phyloP scores from a whole-genome alignment of 2,888 invertebrate species.

The Drosophila anomalata region DNA sequence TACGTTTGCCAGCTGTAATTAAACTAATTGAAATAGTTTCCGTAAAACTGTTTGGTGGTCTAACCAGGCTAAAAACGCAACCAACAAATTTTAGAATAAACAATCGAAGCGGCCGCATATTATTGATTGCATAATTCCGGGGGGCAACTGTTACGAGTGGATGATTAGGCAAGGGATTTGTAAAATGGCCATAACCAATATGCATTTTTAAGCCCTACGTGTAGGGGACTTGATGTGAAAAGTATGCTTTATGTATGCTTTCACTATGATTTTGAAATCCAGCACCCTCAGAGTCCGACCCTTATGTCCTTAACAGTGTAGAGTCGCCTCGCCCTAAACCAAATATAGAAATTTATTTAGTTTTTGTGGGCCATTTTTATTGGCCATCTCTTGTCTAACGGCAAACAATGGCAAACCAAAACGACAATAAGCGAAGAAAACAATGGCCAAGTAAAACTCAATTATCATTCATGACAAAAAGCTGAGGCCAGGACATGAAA shows the following conservation, averaged over 20 bases:
- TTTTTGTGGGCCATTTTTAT: neutral
- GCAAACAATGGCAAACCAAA: slow-evolving; percentile 54
- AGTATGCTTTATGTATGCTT: too few species aligned
- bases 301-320: neutral
- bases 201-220: too few species aligned
- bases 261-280: neutral
- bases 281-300: neutral
- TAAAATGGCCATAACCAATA: neutral
- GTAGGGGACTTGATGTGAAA: neutral
- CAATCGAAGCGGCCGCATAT: slow-evolving; percentile 22
- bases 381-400: slow-evolving; percentile 1
- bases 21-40: slow-evolving; percentile 71
- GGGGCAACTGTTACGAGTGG: slow-evolving; percentile 2
- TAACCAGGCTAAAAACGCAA: slow-evolving; percentile 54
- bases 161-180: slow-evolving; percentile 12
- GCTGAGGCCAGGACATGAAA: slow-evolving; percentile 57
- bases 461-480: slow-evolving; percentile 69
- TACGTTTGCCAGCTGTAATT: slow-evolving; percentile 64
- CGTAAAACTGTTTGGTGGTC: slow-evolving; percentile 56
- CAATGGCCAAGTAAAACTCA: slow-evolving; percentile 55
- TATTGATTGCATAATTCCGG: slow-evolving; percentile 32
- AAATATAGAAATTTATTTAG: neutral
- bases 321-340: neutral
- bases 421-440: slow-evolving; percentile 17
- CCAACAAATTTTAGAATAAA: slow-evolving; percentile 29